phyloP scores from a whole-genome alignment of 2,888 invertebrate genomes.

The Tetropium fuscum region DNA sequence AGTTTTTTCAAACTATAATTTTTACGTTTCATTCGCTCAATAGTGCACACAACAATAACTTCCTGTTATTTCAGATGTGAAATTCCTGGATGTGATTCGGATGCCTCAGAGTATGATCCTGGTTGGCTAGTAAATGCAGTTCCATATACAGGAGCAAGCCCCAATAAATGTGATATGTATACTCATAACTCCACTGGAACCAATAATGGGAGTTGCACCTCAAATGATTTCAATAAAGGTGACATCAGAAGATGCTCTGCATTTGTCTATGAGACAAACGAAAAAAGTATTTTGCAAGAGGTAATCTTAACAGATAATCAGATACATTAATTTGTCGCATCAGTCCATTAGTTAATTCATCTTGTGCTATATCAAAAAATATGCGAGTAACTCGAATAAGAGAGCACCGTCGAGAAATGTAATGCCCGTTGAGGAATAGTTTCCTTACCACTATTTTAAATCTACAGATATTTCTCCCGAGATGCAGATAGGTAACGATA shows the following conservation, averaged over 20 bases:
- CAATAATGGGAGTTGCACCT: conserved; percentile 40
- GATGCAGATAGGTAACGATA: no score
- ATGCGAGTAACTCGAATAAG: no score
- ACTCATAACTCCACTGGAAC: conserved; percentile 35
- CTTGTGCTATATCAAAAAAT: no score
- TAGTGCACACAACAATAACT: no score
- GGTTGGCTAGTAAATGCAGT: conserved; percentile 60
- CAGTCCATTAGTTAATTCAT: no score
- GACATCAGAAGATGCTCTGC: conserved; percentile 46
- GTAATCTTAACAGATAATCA: conserved; percentile 41
- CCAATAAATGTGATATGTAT: conserved; percentile 51
- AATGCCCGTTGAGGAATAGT: no score
- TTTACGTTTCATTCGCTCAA: no score
- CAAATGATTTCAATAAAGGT: conserved; percentile 45
- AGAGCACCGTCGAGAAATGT: no score
- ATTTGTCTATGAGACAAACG: conserved; percentile 54
- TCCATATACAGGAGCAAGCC: conserved; percentile 53
- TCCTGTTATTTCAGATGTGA: conserved; percentile 61
- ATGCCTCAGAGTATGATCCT: conserved; percentile 47
- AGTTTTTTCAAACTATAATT: no score
- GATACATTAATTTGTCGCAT: no score
- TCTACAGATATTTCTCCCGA: no score
- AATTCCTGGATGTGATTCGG: conserved; percentile 59
- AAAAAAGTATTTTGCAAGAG: conserved; percentile 56
- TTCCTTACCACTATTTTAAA: no score